Evolutionary conservation across 2,797 vertebrate genomes (phyloP), one percentile per base, ranked within the genome.

Genomic region (Bradypodion ventrale): DNA sequence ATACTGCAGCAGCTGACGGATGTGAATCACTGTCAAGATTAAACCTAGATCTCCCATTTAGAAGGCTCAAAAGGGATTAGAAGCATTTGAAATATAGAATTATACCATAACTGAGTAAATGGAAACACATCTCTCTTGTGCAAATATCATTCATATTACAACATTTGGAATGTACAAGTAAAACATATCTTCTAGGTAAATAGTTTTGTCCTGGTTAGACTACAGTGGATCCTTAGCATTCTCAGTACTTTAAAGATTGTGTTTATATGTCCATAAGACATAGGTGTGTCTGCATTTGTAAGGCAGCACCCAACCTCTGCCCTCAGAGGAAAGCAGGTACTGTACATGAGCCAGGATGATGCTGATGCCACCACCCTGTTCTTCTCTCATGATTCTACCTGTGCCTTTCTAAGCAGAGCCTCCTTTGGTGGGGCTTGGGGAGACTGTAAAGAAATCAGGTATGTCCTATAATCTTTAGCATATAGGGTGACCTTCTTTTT

Each of bases 41-140:
- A 93, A 92, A 85, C 12, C 85, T 81, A 85, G 88, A 90, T 88
- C 81, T 70, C 84, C 88, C 82, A 82, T 83, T 94, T 90, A 90
- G 85, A 80, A 70, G 89, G 88, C 90, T 94, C 93, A 90, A 85
- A 84, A 83, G 84, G 92, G 93, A 93, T 93, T 93, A 93, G 79
- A 60, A 72, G 82, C 82, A 82, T 90, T 90, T 91, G 86, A 74
- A 92, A 65, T 89, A 86, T 80, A 78, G 87, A 90, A 93, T 94
- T 93, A 93, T 77, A 81, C 87, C 88, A 83, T 88, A 92, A 93
- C 93, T 92, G 93, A 82, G 88, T 87, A 92, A 93, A 93, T 83
- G 87, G 89, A 90, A 90, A 84, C n/a, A 90, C 82, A 90, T 78
- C 81, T 91, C 91, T 89, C 84, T 89, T 90, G 87, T 80, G 87